Evolutionary conservation across 2,888 invertebrate species (phyloP).

Genomic region (Lissocephala sabroskyi): DNA sequence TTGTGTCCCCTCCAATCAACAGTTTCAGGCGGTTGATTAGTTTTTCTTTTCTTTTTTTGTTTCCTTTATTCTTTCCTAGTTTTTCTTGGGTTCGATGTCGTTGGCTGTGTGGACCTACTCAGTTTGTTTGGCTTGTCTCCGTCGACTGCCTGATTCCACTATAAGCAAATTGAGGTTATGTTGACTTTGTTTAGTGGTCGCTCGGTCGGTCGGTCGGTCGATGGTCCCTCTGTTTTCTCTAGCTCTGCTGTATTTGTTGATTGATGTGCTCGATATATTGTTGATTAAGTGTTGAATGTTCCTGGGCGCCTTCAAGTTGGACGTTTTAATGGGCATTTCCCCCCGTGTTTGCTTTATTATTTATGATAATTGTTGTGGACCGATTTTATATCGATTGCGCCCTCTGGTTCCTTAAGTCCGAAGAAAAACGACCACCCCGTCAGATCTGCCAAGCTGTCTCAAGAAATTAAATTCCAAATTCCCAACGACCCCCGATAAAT

Average conservation of each 20-base stretch:
- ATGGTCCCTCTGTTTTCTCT: slow-evolving; percentile 28
- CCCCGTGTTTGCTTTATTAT: slow-evolving; percentile 12
- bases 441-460: too few relatives aligned
- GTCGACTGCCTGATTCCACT: slow-evolving; percentile 28
- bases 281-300: slow-evolving; percentile 38
- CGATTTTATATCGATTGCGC: slow-evolving; percentile 1
- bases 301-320: slow-evolving; percentile 13
- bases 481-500: slow-evolving; percentile 38
- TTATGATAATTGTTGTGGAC: slow-evolving; percentile 1
- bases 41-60: slow-evolving; percentile 19
- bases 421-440: slow-evolving; percentile 19
- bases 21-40: slow-evolving; percentile 31
- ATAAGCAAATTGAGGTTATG: slow-evolving; percentile 51
- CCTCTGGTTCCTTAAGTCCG: slow-evolving; percentile 21
- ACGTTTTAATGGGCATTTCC: slow-evolving; percentile 1
- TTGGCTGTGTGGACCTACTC: neutral
- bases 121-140: slow-evolving; percentile 6
- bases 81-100: neutral
- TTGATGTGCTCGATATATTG: slow-evolving; percentile 39
- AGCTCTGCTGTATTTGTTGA: slow-evolving; percentile 30
- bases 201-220: too few relatives aligned
- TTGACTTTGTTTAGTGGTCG: slow-evolving; percentile 49
- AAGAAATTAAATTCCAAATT: slow-evolving; percentile 38
- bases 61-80: neutral
- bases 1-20: slow-evolving; percentile 7